These are phyloP conservation scores for Mormyrus lacerda DNA, from an alignment of 2,113 vertebrate genomes.

Conservation along the genomic window DNA sequence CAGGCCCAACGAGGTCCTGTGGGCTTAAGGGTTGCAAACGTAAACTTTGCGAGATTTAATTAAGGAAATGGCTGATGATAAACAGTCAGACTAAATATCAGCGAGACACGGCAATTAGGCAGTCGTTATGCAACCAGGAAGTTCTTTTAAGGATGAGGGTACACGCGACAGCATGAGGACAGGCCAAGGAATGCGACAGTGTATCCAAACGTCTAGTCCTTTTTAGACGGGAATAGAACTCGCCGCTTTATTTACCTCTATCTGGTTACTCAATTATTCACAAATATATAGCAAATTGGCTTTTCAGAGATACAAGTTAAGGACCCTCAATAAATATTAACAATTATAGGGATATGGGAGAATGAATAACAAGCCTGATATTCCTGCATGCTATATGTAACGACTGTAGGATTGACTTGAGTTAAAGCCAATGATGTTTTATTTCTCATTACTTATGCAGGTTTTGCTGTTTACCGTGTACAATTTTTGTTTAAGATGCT, in stretches of 20 bases:
- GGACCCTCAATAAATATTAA: background rate
- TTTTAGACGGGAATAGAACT: background rate
- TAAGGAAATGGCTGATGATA: conserved; percentile 8
- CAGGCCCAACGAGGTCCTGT: no score
- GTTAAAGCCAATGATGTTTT: background rate
- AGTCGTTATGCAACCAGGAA: background rate
- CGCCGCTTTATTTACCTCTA: background rate
- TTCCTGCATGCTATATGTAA: background rate
- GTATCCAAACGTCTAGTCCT: background rate
- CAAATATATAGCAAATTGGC: background rate
- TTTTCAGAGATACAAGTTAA: background rate
- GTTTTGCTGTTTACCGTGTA: background rate
- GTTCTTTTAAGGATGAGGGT: background rate
- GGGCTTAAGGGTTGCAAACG: background rate
- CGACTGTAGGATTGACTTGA: background rate
- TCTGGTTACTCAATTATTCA: background rate
- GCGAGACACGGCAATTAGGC: background rate
- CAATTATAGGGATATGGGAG: background rate
- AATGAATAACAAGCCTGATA: background rate
- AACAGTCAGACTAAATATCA: background rate
- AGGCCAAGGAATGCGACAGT: background rate
- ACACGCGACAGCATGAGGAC: background rate
- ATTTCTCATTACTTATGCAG: background rate
- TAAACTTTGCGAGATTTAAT: conserved; percentile 6
- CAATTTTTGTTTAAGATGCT: background rate